Conservation (phyloP, 2,113 vertebrate species). For the Gymnarchus niloticus region DNA sequence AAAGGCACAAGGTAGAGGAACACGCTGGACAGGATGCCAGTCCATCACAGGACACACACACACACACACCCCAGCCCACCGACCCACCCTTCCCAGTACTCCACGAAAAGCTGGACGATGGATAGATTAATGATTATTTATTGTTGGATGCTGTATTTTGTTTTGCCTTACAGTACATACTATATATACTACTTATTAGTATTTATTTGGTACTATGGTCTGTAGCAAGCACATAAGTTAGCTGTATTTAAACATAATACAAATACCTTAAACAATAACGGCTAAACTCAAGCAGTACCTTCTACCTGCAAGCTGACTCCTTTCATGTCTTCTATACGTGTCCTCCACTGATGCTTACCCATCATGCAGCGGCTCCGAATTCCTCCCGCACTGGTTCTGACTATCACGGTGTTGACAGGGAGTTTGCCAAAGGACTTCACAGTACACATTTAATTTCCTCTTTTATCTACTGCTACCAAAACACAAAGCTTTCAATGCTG, state of each 20-base stretch:
- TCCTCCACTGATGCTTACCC: not conserved
- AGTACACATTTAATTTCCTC: slow-evolving; percentile 10
- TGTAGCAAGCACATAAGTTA: not conserved
- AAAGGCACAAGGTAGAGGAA: no score
- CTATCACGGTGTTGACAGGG: not conserved
- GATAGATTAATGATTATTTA: not conserved
- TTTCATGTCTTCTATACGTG: not conserved
- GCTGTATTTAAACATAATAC: not conserved
- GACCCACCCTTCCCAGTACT: no score
- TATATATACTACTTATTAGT: not conserved
- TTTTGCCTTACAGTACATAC: not conserved
- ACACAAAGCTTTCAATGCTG: not conserved
- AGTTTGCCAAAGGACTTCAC: not conserved
- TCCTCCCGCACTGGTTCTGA: not conserved
- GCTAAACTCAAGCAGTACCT: not conserved
- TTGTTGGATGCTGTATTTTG: not conserved
- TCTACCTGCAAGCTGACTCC: not conserved
- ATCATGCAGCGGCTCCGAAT: not conserved
- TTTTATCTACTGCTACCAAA: not conserved
- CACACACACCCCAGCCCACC: no score
- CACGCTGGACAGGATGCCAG: no score
- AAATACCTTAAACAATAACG: not conserved
- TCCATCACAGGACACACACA: no score
- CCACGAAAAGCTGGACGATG: not conserved
- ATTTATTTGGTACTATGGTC: not conserved